Base-by-base conservation (phyloP, 2,888 invertebrate genomes). In the Sesamia inferens region DNA sequence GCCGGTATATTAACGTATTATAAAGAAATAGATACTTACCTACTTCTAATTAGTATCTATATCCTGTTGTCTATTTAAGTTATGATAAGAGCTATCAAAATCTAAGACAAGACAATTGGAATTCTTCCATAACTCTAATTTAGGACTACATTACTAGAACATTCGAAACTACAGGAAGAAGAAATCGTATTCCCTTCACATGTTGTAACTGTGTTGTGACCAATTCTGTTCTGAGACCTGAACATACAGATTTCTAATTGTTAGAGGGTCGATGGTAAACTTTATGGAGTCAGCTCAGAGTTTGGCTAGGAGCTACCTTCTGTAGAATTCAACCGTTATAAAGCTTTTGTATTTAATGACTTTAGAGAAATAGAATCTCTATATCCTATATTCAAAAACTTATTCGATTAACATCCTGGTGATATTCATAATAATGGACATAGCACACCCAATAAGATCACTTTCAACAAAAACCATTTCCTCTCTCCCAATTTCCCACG, bases 401-500 rank as follows among this genome's bases (percentile, higher is more conserved):
- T 8, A 22, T 22, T 22, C 10, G 24, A 63, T 57, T 39, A 39
- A 39, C 2, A 39, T 39, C 39, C 39, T 5, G 19, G 19, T 19
- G 10, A 58, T 19, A 19, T 58, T 31, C 2, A 51, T 24, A 5
- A n/a, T 31, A 14, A 54, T 22, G 22, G 42, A 69, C 62, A 64
- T 13, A 54, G 63, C 59, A 55, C 61, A 78, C 65, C 79, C 73
- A 73, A 39, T 65, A 54, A 39, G 31, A 65, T 11, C 14, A 39
- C n/a, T 39, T 22, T 74, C 39, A 59, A 62, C 62, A 74, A 66
- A 58, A 55, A 68, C 54, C 47, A 70, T 70, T 69, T 79, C 63
- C 78, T 78, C 14, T 72, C 24, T 58, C 31, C 14, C 14, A 63
- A 67, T 54, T 85, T 85, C 85, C 81, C 86, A 84, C 84, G 82